A percentile compares a stretch with the other conserved stretches of the same genome.
Conservation (phyloP, 2,113 vertebrate genomes). For the Furnarius figulus region DNA sequence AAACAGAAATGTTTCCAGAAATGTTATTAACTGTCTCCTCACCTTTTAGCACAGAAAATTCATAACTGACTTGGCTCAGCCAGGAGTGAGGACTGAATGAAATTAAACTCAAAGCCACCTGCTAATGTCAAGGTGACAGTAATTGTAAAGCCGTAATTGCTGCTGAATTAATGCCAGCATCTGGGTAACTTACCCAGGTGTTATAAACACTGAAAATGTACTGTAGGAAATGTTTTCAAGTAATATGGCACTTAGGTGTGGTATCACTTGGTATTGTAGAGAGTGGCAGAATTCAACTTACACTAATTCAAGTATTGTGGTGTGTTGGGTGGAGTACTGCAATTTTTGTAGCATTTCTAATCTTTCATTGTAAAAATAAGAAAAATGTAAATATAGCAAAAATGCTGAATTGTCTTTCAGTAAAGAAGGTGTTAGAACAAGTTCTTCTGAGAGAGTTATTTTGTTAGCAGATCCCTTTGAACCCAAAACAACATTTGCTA, state of each 20-base stretch:
- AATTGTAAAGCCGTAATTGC: background rate
- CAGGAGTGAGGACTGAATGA: background rate
- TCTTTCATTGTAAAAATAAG: background rate
- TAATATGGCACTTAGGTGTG: background rate
- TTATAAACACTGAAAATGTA: background rate
- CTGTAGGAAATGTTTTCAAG: background rate
- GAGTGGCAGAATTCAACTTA: background rate
- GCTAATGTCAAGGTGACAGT: background rate
- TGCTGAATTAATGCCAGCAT: background rate
- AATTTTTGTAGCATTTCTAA: background rate
- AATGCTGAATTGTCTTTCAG: background rate
- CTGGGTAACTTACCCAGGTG: background rate
- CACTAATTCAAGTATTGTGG: rapidly evolving
- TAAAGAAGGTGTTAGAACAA: background rate
- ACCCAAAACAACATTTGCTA: constrained; percentile 23
- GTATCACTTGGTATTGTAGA: background rate
- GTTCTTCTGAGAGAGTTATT: constrained; percentile 12
- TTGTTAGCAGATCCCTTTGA: constrained; percentile 29
- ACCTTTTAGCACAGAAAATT: background rate
- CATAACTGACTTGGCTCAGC: background rate
- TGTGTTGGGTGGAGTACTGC: background rate
- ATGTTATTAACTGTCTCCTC: background rate
- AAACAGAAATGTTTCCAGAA: background rate
- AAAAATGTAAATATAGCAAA: background rate
- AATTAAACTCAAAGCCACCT: background rate